Percentiles rank a stretch among this genome's conserved stretches.
phyloP scores from a whole-genome alignment of 2,888 invertebrate genomes.

The Pachycephus smyrnensis region DNA sequence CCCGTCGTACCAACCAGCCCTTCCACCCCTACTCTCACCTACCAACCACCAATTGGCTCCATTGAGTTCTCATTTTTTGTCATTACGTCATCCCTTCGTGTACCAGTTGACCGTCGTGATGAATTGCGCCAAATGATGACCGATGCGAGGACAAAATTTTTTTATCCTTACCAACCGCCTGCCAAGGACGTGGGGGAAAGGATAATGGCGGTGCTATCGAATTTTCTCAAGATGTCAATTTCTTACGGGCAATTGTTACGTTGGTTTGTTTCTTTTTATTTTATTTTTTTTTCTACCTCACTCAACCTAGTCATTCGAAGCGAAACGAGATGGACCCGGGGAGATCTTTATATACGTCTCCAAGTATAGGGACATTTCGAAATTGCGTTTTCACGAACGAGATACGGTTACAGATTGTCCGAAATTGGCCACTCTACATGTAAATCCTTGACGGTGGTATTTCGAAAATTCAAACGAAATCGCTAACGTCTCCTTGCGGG shows the following conservation, averaged over 20 bases:
- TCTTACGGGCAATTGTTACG: not conserved
- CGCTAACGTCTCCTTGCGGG: not conserved
- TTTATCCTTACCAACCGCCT: not conserved
- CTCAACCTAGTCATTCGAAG: not conserved
- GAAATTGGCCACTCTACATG: no score
- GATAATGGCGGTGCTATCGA: not conserved
- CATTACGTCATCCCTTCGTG: not conserved
- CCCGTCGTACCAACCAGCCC: not conserved
- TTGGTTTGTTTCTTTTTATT: no score
- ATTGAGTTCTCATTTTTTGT: slow-evolving; percentile 11
- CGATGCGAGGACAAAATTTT: not conserved
- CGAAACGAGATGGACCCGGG: not conserved
- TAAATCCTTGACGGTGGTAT: not conserved
- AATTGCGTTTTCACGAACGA: no score
- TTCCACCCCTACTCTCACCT: not conserved
- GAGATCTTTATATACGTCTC: not conserved
- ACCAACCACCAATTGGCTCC: slow-evolving; percentile 2
- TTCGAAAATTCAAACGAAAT: not conserved
- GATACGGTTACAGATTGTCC: not conserved
- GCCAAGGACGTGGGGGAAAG: not conserved
- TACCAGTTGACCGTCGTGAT: not conserved
- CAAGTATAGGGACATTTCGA: not conserved
- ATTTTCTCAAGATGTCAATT: not conserved
- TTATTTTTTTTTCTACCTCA: not conserved
- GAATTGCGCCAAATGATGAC: not conserved